phyloP scores from a whole-genome alignment of 1,140 invertebrate species.

The Hesperophylax magnus region DNA sequence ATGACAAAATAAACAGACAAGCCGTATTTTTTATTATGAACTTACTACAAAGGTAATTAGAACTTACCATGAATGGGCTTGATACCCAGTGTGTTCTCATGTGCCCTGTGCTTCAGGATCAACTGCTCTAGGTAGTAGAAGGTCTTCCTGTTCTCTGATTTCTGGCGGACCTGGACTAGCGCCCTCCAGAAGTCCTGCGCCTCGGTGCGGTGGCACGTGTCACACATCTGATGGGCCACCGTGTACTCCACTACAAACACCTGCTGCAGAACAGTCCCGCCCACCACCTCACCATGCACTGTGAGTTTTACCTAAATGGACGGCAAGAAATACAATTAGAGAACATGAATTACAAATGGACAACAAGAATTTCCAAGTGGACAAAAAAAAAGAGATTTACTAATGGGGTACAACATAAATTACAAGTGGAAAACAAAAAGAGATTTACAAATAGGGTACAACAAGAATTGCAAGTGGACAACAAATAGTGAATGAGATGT shows the following conservation, averaged over 20 bases:
- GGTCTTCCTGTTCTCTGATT: slow-evolving; percentile 96
- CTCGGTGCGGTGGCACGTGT: slow-evolving; percentile 96
- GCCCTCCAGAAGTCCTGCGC: slow-evolving; percentile 99
- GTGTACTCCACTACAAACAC: slow-evolving; percentile 96
- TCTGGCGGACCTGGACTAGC: slow-evolving; percentile 88
- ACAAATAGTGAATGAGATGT: too few species aligned
- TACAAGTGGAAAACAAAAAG: too few species aligned
- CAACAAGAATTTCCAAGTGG: too few species aligned
- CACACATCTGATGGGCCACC: slow-evolving; percentile 95
- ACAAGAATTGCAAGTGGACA: too few species aligned
- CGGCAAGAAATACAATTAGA: not conserved
- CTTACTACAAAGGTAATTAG: not conserved
- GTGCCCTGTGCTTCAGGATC: slow-evolving; percentile 95
- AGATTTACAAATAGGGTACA: too few species aligned
- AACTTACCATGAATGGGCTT: slow-evolving; percentile 89
- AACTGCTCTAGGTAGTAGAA: slow-evolving; percentile 98
- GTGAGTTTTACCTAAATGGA: slow-evolving; percentile 87
- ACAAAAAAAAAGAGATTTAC: too few species aligned
- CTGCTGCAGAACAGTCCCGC: slow-evolving; percentile 88
- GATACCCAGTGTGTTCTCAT: slow-evolving; percentile 93
- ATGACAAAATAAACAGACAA: not conserved
- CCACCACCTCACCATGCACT: slow-evolving; percentile 94
- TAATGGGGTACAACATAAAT: too few species aligned
- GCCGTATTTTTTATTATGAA: not conserved
- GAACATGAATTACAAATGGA: not conserved